Evolutionary conservation across 2,888 invertebrate genomes (phyloP).

Genomic region (Bruchidius siliquastri): DNA sequence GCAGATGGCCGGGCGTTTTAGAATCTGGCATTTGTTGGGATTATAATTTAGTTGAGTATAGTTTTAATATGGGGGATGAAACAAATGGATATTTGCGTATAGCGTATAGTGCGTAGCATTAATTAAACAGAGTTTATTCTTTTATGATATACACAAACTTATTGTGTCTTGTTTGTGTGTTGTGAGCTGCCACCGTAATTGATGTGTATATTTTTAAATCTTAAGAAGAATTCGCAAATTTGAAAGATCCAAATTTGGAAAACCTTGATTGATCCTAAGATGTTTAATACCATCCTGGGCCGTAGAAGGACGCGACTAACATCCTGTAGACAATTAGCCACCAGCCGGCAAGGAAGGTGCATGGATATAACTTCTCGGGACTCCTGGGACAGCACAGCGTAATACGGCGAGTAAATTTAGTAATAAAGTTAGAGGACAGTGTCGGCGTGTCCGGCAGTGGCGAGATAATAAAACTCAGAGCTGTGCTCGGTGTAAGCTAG

Average conservation of each 20-base stretch:
- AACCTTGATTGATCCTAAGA: too few species aligned
- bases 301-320: too few species aligned
- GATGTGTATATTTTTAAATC: too few species aligned
- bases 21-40: background rate
- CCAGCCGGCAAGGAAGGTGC: background rate
- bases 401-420: background rate
- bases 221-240: too few species aligned
- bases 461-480: background rate
- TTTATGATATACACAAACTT: too few species aligned
- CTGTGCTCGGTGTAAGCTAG: background rate
- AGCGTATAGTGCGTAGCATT: too few species aligned
- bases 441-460: background rate
- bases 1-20: background rate
- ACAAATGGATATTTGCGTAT: background rate
- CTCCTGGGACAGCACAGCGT: background rate
- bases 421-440: background rate
- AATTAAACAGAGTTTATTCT: too few species aligned
- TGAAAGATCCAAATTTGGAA: too few species aligned
- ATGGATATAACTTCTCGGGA: background rate
- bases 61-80: background rate
- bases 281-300: too few species aligned
- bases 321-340: too few species aligned
- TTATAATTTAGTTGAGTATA: background rate
- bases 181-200: too few species aligned
- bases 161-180: too few species aligned